phyloP scores from a whole-genome alignment of 2,797 vertebrate species.

The Falco concolor region DNA sequence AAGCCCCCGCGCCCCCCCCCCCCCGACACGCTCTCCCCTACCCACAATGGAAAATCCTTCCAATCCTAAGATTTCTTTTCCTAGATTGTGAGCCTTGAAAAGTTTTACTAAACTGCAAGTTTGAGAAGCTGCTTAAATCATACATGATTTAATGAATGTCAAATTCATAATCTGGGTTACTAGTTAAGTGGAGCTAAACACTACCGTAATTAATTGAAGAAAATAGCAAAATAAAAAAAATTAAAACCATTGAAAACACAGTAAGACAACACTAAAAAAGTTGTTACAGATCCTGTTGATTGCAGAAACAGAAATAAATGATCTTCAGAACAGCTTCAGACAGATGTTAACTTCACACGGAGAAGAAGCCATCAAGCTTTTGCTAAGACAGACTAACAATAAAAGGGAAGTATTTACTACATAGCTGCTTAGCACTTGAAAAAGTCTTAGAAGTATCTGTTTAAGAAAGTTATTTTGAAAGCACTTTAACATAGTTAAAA shows the following conservation, averaged over 20 bases:
- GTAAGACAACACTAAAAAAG: not conserved
- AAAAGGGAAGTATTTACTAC: not conserved
- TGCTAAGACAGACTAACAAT: not conserved
- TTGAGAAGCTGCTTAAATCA: not conserved
- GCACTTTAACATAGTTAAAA: not conserved
- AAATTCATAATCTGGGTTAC: not conserved
- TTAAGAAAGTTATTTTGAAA: not conserved
- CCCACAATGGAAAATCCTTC: not conserved
- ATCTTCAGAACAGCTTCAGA: not conserved
- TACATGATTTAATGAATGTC: not conserved
- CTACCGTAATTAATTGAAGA: not conserved
- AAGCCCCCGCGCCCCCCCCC: too few species aligned
- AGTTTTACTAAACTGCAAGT: not conserved
- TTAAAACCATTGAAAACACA: not conserved
- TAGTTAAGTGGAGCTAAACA: not conserved
- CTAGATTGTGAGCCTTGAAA: not conserved
- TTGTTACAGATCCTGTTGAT: not conserved
- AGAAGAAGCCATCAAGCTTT: not conserved
- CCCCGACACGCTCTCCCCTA: not conserved
- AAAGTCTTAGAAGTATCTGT: not conserved
- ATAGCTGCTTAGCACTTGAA: not conserved
- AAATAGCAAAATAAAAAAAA: not conserved
- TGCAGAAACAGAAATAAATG: not conserved
- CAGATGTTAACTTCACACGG: not conserved
- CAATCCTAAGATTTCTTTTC: not conserved